phyloP scores from a whole-genome alignment of 1,140 invertebrate species.

The Heliconius hermathena region DNA sequence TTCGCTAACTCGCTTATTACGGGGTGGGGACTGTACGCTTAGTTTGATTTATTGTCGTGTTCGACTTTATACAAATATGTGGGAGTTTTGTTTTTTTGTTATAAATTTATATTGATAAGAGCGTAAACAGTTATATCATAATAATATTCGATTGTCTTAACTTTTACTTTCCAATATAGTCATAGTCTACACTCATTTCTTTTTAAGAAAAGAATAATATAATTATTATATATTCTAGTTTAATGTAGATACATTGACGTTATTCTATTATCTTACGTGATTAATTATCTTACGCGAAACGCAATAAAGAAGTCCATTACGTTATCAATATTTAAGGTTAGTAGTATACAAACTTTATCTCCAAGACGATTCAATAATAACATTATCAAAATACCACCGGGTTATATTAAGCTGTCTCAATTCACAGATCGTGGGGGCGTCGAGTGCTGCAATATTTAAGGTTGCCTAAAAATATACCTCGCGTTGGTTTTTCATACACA shows the following conservation, averaged over 20 bases:
- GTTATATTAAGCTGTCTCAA: constrained; percentile 35
- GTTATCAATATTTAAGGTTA: background rate
- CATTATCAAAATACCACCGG: constrained; percentile 32
- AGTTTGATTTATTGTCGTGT: constrained; percentile 27
- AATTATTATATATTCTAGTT: too few species aligned
- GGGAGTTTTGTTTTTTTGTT: background rate
- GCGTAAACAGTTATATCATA: too few species aligned
- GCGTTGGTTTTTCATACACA: constrained; percentile 39
- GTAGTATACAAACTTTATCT: constrained; percentile 1
- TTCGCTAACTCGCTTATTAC: constrained; percentile 41
- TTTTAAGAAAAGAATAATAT: too few species aligned
- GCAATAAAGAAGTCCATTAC: background rate
- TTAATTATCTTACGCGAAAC: background rate
- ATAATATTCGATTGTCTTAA: too few species aligned
- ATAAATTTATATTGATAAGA: background rate
- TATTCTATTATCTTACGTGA: background rate
- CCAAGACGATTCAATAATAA: constrained; percentile 24
- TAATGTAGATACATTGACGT: background rate
- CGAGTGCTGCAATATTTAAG: constrained; percentile 50
- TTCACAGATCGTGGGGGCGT: constrained; percentile 42
- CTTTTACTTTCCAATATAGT: too few species aligned
- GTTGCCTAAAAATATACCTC: constrained; percentile 62
- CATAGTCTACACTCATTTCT: too few species aligned
- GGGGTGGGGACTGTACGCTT: constrained; percentile 19
- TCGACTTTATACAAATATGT: constrained; percentile 17